A percentile compares a stretch with the other conserved stretches of the same genome.
phyloP scores from a whole-genome alignment of 1,140 invertebrate species.

The Zaprionus vittiger region DNA sequence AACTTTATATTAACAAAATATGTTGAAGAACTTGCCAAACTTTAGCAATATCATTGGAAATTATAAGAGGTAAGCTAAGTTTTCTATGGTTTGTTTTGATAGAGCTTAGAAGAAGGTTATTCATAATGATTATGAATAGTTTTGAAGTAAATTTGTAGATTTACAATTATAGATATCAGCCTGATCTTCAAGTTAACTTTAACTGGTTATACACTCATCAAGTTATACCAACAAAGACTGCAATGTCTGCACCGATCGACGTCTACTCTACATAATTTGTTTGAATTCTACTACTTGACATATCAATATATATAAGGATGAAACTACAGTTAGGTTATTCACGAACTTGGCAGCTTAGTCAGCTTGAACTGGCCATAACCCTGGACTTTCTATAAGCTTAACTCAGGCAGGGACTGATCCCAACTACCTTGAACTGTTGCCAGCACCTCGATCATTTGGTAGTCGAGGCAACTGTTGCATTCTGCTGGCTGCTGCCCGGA shows the following conservation, averaged over 20 bases:
- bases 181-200: too few relatives aligned
- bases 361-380: conserved; percentile 1
- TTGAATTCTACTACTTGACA: conserved; percentile 9
- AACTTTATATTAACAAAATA: too few relatives aligned
- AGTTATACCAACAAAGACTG: not conserved
- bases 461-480: conserved; percentile 69
- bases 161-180: too few relatives aligned
- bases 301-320: not conserved
- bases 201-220: not conserved
- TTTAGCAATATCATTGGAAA: too few relatives aligned
- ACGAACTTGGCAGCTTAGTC: not conserved
- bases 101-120: not conserved
- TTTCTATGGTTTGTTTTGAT: not conserved
- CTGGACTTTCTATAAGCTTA: not conserved
- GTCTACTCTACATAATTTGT: not conserved
- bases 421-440: conserved; percentile 34
- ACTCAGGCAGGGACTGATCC: not conserved
- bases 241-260: not conserved
- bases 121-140: too few relatives aligned
- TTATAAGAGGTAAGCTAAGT: too few relatives aligned
- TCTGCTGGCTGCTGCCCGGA: conserved; percentile 63
- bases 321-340: not conserved
- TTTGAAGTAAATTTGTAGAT: too few relatives aligned
- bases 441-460: conserved; percentile 48
- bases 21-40: too few relatives aligned